Percentiles rank a stretch among this genome's conserved stretches.
Conservation (phyloP, 2,888 invertebrate species). For the Drosophila phalerata region DNA sequence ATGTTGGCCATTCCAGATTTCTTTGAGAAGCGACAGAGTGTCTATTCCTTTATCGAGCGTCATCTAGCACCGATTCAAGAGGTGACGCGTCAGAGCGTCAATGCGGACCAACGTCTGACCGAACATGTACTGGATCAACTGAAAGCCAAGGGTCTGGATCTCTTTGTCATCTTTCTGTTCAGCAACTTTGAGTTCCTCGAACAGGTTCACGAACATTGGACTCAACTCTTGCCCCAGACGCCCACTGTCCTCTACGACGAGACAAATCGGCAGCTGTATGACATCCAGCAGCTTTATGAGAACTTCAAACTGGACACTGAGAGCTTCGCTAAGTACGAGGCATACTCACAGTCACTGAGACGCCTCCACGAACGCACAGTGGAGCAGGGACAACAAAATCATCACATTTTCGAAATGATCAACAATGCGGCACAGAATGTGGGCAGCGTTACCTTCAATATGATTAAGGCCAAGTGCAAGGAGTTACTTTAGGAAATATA, state of each 20-base stretch:
- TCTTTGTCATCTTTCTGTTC: constrained; percentile 78
- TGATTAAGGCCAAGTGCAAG: constrained; percentile 78
- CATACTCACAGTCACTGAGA: constrained; percentile 64
- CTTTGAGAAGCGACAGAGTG: constrained; percentile 76
- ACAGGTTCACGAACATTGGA: constrained; percentile 75
- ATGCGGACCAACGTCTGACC: constrained; percentile 58
- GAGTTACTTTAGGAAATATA: constrained; percentile 44
- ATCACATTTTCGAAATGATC: constrained; percentile 78
- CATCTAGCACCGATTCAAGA: constrained; percentile 61
- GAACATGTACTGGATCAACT: constrained; percentile 67
- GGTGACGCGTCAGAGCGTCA: constrained; percentile 39
- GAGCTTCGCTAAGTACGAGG: constrained; percentile 71
- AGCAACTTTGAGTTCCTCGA: constrained; percentile 83
- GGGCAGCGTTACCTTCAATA: constrained; percentile 79
- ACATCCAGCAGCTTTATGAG: constrained; percentile 69
- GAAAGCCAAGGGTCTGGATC: constrained; percentile 75
- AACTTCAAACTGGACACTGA: constrained; percentile 79
- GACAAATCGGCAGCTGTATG: constrained; percentile 58
- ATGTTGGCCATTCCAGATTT: constrained; percentile 72
- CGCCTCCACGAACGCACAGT: constrained; percentile 64
- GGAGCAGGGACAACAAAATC: constrained; percentile 55
- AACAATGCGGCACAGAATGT: constrained; percentile 80
- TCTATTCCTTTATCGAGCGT: constrained; percentile 74
- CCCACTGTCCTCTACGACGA: constrained; percentile 55
- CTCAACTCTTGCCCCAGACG: constrained; percentile 57